A percentile compares a stretch with the other conserved stretches of the same genome.
phyloP scores from a whole-genome alignment of 2,113 vertebrate genomes.

The Stegostoma tigrinum region DNA sequence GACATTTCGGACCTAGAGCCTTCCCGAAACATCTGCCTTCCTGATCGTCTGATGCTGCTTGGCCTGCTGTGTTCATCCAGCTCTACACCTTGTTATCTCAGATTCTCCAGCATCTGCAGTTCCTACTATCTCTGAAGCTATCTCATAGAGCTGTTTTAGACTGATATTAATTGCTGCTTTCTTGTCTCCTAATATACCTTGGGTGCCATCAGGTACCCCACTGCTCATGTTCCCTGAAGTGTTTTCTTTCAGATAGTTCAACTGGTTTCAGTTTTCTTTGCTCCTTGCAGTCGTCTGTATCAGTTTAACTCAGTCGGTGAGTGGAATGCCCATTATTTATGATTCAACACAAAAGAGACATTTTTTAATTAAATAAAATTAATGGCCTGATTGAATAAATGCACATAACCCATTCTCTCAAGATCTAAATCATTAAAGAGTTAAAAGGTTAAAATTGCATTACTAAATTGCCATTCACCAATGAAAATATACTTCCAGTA shows the following conservation, averaged over 20 bases:
- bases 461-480: not conserved
- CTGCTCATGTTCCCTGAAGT: not conserved
- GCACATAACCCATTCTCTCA: not conserved
- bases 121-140: no score
- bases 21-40: no score
- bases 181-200: not conserved
- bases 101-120: no score
- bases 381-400: constrained; percentile 14
- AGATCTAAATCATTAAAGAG: not conserved
- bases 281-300: not conserved
- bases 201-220: not conserved
- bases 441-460: not conserved
- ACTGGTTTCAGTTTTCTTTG: not conserved
- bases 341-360: not conserved
- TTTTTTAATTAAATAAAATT: not conserved
- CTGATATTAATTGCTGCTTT: not conserved
- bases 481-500: not conserved
- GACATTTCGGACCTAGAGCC: no score
- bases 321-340: constrained; percentile 12
- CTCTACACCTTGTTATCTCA: no score
- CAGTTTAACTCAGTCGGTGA: not conserved
- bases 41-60: no score
- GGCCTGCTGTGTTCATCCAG: no score
- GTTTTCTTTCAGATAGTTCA: not conserved
- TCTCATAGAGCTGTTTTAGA: not conserved